phyloP scores from a whole-genome alignment of 1,140 invertebrate genomes.

The Planococcus citri region DNA sequence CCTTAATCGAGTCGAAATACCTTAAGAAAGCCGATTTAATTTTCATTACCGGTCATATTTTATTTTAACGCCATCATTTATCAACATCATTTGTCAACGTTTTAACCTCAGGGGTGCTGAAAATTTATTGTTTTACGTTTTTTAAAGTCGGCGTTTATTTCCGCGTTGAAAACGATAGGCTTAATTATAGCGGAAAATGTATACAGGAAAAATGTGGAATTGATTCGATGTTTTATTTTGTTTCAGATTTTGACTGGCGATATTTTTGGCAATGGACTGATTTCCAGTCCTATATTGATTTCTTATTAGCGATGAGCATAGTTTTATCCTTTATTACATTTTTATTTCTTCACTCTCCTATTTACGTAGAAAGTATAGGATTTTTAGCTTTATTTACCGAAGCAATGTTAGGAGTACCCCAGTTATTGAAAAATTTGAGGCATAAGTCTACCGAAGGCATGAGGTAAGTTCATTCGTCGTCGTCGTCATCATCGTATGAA shows the following conservation, averaged over 20 bases:
- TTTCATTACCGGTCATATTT: background rate
- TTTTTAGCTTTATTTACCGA: conserved; percentile 91
- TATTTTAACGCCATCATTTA: background rate
- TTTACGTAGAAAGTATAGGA: conserved; percentile 80
- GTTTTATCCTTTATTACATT: conserved; percentile 74
- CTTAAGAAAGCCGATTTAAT: background rate
- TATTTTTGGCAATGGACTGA: conserved; percentile 99
- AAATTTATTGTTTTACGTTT: background rate
- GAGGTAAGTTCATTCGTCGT: conserved; percentile 53
- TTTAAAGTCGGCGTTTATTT: too few relatives aligned
- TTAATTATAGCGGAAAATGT: too few relatives aligned
- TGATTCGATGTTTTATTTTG: conserved; percentile 13
- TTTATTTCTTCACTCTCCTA: conserved; percentile 61
- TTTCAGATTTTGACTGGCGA: conserved; percentile 71
- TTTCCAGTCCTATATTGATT: conserved; percentile 91
- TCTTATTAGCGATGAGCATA: conserved; percentile 73
- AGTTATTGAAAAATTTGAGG: conserved; percentile 75
- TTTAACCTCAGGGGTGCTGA: background rate
- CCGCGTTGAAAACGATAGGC: too few relatives aligned
- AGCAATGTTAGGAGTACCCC: conserved; percentile 88
- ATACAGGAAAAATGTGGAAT: background rate
- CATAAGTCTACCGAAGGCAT: conserved; percentile 91
- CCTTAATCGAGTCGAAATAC: too few relatives aligned
- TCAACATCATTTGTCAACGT: conserved; percentile 2
- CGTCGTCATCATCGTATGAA: background rate